These are phyloP conservation scores for Drosophila littoralis DNA, from an alignment of 1,140 invertebrate genomes.

Conservation along the genomic window DNA sequence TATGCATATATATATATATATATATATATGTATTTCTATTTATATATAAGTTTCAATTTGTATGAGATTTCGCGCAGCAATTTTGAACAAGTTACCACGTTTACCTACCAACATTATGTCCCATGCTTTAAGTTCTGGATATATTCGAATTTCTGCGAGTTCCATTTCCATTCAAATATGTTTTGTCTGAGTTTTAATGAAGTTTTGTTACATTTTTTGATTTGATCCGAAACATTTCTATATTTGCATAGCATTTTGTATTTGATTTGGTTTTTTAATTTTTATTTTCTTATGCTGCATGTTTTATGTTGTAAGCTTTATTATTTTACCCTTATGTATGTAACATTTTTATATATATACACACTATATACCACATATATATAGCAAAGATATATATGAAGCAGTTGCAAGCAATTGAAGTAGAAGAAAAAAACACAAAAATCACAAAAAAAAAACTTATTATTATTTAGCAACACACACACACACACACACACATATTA, in stretches of 20 bases:
- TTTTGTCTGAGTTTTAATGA: constrained; percentile 8
- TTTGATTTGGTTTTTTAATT: constrained; percentile 5
- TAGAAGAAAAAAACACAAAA: constrained; percentile 52
- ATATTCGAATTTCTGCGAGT: constrained; percentile 28
- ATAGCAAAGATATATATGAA: constrained; percentile 31
- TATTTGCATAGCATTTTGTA: constrained; percentile 21
- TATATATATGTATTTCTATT: constrained; percentile 33
- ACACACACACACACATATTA: constrained; percentile 19
- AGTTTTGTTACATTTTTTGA: constrained; percentile 17
- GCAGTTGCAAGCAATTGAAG: constrained; percentile 58
- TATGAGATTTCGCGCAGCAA: constrained; percentile 75
- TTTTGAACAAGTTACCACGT: constrained; percentile 69
- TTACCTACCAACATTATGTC: constrained; percentile 8
- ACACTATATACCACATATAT: constrained; percentile 31
- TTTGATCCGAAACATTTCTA: constrained; percentile 1
- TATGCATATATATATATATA: constrained; percentile 6
- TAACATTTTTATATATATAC: constrained; percentile 30
- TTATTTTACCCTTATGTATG: constrained; percentile 13
- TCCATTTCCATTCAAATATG: no score
- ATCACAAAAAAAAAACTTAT: constrained; percentile 36
- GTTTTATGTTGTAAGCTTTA: constrained; percentile 20
- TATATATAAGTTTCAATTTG: constrained; percentile 73
- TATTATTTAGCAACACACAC: constrained; percentile 5
- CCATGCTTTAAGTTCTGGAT: constrained; percentile 35
- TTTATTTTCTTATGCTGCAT: constrained; percentile 25